Evolutionary conservation across 2,113 vertebrate genomes (phyloP).

Genomic region (Gobiocypris rarus): DNA sequence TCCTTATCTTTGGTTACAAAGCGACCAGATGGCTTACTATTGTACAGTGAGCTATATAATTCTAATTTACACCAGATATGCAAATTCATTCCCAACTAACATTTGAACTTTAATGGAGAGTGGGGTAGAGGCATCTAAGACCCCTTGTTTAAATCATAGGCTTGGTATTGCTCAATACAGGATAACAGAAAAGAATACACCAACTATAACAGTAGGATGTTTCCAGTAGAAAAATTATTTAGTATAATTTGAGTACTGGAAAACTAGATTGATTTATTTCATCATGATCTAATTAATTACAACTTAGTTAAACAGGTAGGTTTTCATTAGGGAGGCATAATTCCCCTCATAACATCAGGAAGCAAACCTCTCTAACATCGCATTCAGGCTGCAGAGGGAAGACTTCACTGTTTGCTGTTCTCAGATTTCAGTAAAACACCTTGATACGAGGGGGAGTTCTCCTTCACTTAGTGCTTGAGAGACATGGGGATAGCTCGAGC

Average conservation of each 20-base stretch:
- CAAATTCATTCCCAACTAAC: not conserved
- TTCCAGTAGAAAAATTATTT: not conserved
- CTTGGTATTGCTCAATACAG: not conserved
- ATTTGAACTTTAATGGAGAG: constrained; percentile 10
- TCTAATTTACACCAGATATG: not conserved
- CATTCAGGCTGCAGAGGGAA: constrained; percentile 26
- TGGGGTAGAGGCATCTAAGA: not conserved
- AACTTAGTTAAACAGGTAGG: not conserved
- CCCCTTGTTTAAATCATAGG: not conserved
- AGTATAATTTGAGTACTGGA: not conserved
- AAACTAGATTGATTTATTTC: not conserved
- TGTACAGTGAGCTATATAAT: not conserved
- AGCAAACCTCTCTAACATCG: not conserved
- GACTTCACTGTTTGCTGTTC: constrained; percentile 11
- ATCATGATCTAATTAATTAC: constrained; percentile 14
- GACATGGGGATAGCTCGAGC: constrained; percentile 54
- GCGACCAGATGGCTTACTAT: constrained; percentile 16
- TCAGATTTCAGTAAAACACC: constrained; percentile 20
- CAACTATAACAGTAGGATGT: not conserved
- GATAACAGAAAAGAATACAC: not conserved
- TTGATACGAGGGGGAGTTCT: constrained; percentile 21
- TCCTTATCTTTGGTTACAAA: constrained; percentile 36
- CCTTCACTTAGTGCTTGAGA: constrained; percentile 27
- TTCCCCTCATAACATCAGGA: not conserved
- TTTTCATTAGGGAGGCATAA: constrained; percentile 3